phyloP scores from a whole-genome alignment of 2,888 invertebrate species.

The Plagodis dolabraria region DNA sequence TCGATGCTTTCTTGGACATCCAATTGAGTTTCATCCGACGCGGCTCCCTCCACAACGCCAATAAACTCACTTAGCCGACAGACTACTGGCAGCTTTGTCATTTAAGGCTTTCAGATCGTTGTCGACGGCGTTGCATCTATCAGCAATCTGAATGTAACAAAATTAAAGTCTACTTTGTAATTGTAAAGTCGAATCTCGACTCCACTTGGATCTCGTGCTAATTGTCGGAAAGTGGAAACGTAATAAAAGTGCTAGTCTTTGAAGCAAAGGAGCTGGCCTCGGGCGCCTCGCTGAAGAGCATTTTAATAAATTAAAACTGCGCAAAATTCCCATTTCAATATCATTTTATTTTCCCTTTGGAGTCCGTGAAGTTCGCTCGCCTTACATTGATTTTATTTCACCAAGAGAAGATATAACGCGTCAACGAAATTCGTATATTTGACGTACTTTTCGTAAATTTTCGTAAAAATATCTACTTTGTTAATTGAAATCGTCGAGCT shows the following conservation, averaged over 20 bases:
- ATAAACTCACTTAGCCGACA: slow-evolving; percentile 70
- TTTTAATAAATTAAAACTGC: slow-evolving; percentile 84
- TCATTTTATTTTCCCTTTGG: slow-evolving; percentile 72
- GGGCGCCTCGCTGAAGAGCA: slow-evolving; percentile 67
- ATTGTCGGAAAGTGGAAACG: slow-evolving; percentile 79
- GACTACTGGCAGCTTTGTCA: slow-evolving; percentile 69
- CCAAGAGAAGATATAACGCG: slow-evolving; percentile 51
- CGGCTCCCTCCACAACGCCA: slow-evolving; percentile 58
- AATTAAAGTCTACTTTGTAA: slow-evolving; percentile 73
- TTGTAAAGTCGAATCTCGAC: slow-evolving; percentile 67
- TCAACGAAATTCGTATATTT: slow-evolving; percentile 45
- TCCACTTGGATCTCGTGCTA: slow-evolving; percentile 71
- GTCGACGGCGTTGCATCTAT: slow-evolving; percentile 58
- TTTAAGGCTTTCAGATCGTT: slow-evolving; percentile 48
- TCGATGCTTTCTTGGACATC: slow-evolving; percentile 60
- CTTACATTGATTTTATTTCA: slow-evolving; percentile 67
- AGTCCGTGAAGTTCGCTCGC: slow-evolving; percentile 53
- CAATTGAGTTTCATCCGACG: slow-evolving; percentile 66
- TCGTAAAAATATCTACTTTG: slow-evolving; percentile 40
- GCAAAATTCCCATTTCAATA: slow-evolving; percentile 79
- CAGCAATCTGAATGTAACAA: slow-evolving; percentile 70
- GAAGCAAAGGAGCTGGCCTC: slow-evolving; percentile 72
- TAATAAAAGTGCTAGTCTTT: slow-evolving; percentile 81
- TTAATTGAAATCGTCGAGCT: slow-evolving; percentile 44
- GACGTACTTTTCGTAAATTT: slow-evolving; percentile 49